Evolutionary conservation across 2,888 invertebrate genomes (phyloP), one percentile per base, ranked within the genome.

Genomic region (Tethea ocularis): DNA sequence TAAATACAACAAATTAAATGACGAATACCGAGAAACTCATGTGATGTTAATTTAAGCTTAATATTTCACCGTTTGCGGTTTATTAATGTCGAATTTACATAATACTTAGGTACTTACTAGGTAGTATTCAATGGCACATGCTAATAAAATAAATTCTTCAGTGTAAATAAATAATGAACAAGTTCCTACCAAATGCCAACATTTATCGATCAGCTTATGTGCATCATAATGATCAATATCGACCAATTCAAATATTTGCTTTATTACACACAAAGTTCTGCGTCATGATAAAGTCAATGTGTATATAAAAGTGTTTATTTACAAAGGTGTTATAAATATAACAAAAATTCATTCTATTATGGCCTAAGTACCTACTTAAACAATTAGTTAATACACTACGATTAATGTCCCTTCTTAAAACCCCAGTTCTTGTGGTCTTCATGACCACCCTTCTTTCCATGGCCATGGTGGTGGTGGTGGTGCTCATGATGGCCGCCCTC

Each of bases 351-450:
- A 63, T 56, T 51, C 56, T 62, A 72, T 67, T 23, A 64, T 59
- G 56, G 55, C 41, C 63, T 63, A 29, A 63, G 51, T 65, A 60
- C 61, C 56, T 61, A 68, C 57, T 57, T 66, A 41, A 62, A 58
- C 60, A 60, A 59, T 54, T 15, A 20, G 10, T 22, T 15, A 65
- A 33, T 59, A 56, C 46, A 36, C 56, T 65, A 29, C 36, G 55
- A 62, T 87, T 87, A 89, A 77, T 92, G 91, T 62, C 92, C 92
- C 71, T 94, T 94, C 72, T 94, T 94, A 71, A 92, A 94, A 67
- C 96, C 96, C 96, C 97, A 97, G 80, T 96, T 94, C 80, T 97
- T 97, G 86, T 96, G 96, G 71, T 96, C 95, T 66, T 96, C 96
- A 73, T 96, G 95, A 53, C 95, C 96, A 13, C 96, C 96, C 83